Conservation (phyloP, 2,888 invertebrate genomes). For the Stenodera caucasica region DNA sequence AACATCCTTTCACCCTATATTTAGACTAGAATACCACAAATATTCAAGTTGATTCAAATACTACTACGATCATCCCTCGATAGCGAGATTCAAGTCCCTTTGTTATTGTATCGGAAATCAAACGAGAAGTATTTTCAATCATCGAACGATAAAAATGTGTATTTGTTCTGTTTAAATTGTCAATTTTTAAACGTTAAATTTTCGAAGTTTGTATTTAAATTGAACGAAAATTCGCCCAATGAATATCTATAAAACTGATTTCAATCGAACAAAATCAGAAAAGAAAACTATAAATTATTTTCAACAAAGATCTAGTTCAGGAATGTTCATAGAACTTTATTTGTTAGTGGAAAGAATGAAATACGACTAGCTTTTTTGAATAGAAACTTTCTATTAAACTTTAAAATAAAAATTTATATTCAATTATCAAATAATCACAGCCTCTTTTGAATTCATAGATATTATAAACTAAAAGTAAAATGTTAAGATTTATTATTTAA, state of each 20-base stretch:
- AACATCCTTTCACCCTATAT: no score
- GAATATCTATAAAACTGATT: not conserved
- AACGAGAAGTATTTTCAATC: not conserved
- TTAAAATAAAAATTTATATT: not conserved
- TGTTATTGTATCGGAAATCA: not conserved
- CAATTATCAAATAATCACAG: no score
- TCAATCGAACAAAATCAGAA: not conserved
- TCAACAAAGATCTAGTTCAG: not conserved
- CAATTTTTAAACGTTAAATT: not conserved
- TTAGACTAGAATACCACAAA: not conserved
- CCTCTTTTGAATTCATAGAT: no score
- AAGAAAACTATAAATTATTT: not conserved
- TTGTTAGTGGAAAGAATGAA: not conserved
- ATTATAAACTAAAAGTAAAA: not conserved
- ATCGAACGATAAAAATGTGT: not conserved
- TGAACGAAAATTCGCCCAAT: not conserved
- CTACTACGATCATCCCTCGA: not conserved
- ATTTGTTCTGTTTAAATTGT: not conserved
- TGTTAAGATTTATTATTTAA: not conserved
- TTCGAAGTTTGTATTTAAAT: not conserved
- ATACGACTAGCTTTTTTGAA: not conserved
- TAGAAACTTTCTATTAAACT: not conserved
- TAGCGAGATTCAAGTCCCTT: not conserved
- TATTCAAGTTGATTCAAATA: not conserved
- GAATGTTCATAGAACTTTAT: not conserved